Base-by-base conservation (phyloP, 2,797 vertebrate genomes). In the Acrossocheilus wenchowensis region DNA sequence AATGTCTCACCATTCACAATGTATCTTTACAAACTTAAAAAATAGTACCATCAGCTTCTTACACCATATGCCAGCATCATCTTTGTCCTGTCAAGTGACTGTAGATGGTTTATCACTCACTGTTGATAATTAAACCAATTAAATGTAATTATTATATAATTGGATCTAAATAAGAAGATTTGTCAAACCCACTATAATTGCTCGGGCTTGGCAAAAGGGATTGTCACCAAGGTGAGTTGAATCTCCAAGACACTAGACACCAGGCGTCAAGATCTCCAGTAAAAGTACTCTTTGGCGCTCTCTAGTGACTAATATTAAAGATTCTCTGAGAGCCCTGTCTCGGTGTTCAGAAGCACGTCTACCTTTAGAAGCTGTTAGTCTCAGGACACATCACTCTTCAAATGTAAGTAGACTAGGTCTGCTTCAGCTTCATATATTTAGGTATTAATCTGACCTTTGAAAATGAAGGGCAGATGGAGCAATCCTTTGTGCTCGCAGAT, bases 231-330 rank as follows among this genome's bases (percentile, higher is more conserved):
- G 69, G 82, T 60, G 69, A 62, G 71, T 30, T 45, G 4, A 75
- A 9, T 30, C 54, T n/a, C 62, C 21, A 19, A 52, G 30, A 66
- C 54, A 8, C 39, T 41, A 54, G 66, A 23, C 30, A 72, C 17
- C 71, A 23, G 4, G 15, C 15, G 19, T 7, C 15, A 2, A 69
- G 62, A 34, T 68, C 43, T 62, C 41, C 14, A 81, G 43, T 34
- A 86, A 78, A 82, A 39, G 85, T 89, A 78, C 90, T 92, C 94
- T 93, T 88, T 94, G 93, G 93, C 90, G 94, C 94, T 94, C 92
- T 94, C 95, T 95, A 93, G 93, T 92, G 95, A 92, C 83, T 90
- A 89, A 90, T 89, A 92, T 87, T 68, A 86, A 64, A n/a, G 60
- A 2, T 81, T 41, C 41, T 23, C 21, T 11, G 60, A 39, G 34